Evolutionary conservation across 92 coral and sea anemone species (phyloP).

Genomic region (Palythoa grandiflora): DNA sequence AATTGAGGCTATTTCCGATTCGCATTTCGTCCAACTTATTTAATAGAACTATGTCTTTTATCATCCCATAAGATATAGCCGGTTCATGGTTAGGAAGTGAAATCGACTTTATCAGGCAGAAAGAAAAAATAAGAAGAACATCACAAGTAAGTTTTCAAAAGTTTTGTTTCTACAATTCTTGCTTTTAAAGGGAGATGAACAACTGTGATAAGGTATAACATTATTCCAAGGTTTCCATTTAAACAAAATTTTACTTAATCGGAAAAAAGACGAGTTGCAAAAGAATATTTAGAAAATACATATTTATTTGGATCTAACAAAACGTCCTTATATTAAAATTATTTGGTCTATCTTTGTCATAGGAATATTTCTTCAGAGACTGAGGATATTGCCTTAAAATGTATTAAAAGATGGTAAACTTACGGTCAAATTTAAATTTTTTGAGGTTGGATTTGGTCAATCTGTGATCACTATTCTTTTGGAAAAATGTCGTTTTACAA

Average conservation of each 20-base stretch:
- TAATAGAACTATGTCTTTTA: slow-evolving; percentile 25
- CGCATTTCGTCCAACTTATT: slow-evolving; percentile 18
- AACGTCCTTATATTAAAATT: too few species aligned
- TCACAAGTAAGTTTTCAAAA: slow-evolving; percentile 9
- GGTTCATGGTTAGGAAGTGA: slow-evolving; percentile 14
- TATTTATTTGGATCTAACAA: too few species aligned
- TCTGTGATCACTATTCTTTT: too few species aligned
- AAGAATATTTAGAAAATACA: too few species aligned
- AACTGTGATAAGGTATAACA: not conserved
- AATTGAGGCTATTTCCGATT: slow-evolving; percentile 36
- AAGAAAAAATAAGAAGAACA: not conserved
- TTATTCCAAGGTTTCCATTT: not conserved
- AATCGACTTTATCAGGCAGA: not conserved
- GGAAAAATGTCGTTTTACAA: too few species aligned
- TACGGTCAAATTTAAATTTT: too few species aligned
- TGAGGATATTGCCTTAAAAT: too few species aligned
- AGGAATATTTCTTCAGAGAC: too few species aligned
- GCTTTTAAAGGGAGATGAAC: not conserved
- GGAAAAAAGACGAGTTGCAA: not conserved
- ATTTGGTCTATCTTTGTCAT: too few species aligned
- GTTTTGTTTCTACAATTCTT: not conserved
- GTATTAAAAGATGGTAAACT: too few species aligned
- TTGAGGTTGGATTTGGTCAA: too few species aligned
- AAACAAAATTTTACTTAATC: not conserved
- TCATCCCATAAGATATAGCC: not conserved